Base-by-base conservation (phyloP, 2,113 vertebrate genomes). In the Aegithalos caudatus region DNA sequence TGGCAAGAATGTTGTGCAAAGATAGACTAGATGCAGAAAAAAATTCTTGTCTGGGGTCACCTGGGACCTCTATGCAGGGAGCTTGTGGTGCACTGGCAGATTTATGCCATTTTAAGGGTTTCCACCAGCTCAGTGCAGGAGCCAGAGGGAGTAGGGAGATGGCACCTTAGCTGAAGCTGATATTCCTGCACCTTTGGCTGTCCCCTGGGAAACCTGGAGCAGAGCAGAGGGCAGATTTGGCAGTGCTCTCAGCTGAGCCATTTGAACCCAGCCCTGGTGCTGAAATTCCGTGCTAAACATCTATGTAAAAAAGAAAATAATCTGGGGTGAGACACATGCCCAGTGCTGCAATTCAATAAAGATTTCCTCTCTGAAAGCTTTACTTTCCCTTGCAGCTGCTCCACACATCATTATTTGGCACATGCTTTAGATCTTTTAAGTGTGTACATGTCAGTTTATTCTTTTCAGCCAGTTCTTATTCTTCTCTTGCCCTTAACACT, bases 381-480 rank as follows among this genome's bases (percentile, higher is more conserved):
- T 35, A 38, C 50, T 88, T 71, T 54, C 54, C 44, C 60, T 73
- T 40, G 65, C 64, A 94, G 81, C 60, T 35, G 2, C 56, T 88
- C 61, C 20, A 86, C 87, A 94, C 74, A 90, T 66, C 73, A 85
- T 76, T 87, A 85, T 94, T 82, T 95, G 85, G 94, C 84, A 90
- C 78, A 92, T 11, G 42, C 28, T 42, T 92, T 87, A 90, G 82
- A 92, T 81, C 93, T 86, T 61, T 47, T 89, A 66, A 85, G 57
- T 81, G 82, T 57, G 47, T 70, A 70, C 38, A 31, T 85, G 85
- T 80, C 5, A 10, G 58, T 94, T 97, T 94, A 33, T 90, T 94
- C 80, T 92, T 95, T 95, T 91, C 79, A 92, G 38, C 31, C 71
- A 87, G 80, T 87, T 89, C 72, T 92, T 89, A 54, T 94, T 96